These are phyloP conservation scores for Sebastolobus alascanus DNA, from an alignment of 2,797 vertebrate species.

Conservation along the genomic window DNA sequence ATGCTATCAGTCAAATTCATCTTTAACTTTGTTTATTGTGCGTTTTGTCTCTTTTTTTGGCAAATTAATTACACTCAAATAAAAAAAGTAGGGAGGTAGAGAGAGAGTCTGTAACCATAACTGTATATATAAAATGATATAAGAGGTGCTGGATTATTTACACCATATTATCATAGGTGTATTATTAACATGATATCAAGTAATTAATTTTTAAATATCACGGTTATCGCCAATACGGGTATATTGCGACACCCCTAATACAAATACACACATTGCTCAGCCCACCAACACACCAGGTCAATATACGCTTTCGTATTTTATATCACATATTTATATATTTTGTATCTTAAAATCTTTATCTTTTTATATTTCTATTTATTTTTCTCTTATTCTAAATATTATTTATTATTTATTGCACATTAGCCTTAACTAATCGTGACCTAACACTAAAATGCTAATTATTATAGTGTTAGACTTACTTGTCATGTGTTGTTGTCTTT, in stretches of 20 bases:
- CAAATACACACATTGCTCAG: not conserved
- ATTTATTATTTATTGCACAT: not conserved
- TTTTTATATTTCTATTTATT: not conserved
- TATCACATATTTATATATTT: not conserved
- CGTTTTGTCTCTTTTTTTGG: no score
- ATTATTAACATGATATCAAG: no score
- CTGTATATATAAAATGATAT: accelerated
- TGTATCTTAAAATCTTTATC: not conserved
- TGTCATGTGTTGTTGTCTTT: slow-evolving; percentile 24
- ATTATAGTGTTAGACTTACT: not conserved
- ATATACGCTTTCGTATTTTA: not conserved
- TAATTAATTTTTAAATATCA: no score
- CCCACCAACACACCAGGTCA: not conserved
- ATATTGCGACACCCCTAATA: no score
- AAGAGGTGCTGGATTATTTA: no score
- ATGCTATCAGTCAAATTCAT: accelerated
- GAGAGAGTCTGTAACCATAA: no score
- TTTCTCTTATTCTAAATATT: not conserved
- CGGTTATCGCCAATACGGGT: no score
- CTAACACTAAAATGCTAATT: not conserved
- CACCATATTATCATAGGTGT: no score
- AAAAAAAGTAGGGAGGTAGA: no score
- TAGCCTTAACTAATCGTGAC: not conserved
- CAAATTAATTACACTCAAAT: no score
- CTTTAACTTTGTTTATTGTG: no score